phyloP scores from a whole-genome alignment of 2,797 vertebrate genomes.

The Erpetoichthys calabaricus region DNA sequence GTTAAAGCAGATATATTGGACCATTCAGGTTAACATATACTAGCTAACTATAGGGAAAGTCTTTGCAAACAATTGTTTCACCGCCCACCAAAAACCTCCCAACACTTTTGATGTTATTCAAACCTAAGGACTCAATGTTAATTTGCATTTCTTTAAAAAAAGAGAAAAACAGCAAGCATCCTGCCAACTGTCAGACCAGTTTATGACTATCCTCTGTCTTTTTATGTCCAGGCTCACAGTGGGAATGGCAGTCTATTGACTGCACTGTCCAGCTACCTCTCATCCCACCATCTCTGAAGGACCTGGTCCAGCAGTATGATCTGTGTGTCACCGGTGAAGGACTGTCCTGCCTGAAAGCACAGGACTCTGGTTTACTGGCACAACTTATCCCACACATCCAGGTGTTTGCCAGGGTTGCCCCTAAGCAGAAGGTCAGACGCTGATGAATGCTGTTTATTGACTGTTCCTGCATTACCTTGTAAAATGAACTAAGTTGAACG shows the following conservation, averaged over 20 bases:
- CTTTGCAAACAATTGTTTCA: too few relatives aligned
- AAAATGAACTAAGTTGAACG: neutral
- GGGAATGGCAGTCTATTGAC: slow-evolving; percentile 78
- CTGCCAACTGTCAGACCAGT: too few relatives aligned
- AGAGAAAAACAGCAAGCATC: too few relatives aligned
- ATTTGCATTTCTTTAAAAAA: too few relatives aligned
- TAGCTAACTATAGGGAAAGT: too few relatives aligned
- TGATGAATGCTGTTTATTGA: too few relatives aligned
- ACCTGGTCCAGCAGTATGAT: slow-evolving; percentile 51
- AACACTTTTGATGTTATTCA: too few relatives aligned
- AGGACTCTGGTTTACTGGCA: slow-evolving; percentile 46
- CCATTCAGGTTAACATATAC: too few relatives aligned
- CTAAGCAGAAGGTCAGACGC: slow-evolving; percentile 80
- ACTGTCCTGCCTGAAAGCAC: slow-evolving; percentile 50
- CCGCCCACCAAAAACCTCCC: too few relatives aligned
- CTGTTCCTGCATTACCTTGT: too few relatives aligned
- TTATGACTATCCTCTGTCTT: neutral
- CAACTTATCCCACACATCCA: slow-evolving; percentile 68
- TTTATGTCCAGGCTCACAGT: slow-evolving; percentile 41
- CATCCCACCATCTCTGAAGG: slow-evolving; percentile 33
- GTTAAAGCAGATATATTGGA: too few relatives aligned
- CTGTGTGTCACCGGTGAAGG: slow-evolving; percentile 86
- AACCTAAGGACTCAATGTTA: too few relatives aligned
- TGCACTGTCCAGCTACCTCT: slow-evolving; percentile 45
- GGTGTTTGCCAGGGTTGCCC: slow-evolving; percentile 87